Evolutionary conservation across 2,888 invertebrate species (phyloP), one percentile per base, ranked within the genome.

Genomic region (Epistrophe grossulariae): DNA sequence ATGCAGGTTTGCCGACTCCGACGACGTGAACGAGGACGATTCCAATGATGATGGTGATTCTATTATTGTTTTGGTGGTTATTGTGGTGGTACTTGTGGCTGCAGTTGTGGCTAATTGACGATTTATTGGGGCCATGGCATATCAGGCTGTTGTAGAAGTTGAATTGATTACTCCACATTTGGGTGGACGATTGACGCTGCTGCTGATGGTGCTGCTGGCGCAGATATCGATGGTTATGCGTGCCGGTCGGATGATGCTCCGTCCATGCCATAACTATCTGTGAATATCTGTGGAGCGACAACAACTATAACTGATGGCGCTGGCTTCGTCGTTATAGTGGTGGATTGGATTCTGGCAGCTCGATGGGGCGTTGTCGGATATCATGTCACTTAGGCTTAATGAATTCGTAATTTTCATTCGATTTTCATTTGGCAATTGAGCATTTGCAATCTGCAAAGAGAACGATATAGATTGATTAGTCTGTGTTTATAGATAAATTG

Each of bases 121-220:
- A 88, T 82, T 88, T 83, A 83, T 88, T 89, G 88, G 90, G 90
- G 90, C 90, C 91, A 91, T 91, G 90, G 91, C 90, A 90, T 90
- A 90, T 90, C 89, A 90, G 89, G 89, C 89, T 89, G 88, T 89
- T 83, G 62, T 88, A 89, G 87, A 84, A 87, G 74, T 82, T 85
- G 73, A 88, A 78, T 79, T 88, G 89, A 88, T 89, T 89, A 89
- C 88, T 90, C 89, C 90, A 89, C 90, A 90, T 90, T 89, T 89
- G 89, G 88, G 87, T 64, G 62, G 77, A 73, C 83, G 72, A 71
- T 74, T 74, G 68, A 77, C 28, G 80, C 50, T 84, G 57, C 88
- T 70, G 81, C 68, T 70, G 81, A 55, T 88, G 50, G 19, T 52
- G 77, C 59, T 66, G 70, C 48, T 59, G 48, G 68, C 13, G 79